Conservation (phyloP, 2,797 vertebrate species). For the Megalops cyprinoides region DNA sequence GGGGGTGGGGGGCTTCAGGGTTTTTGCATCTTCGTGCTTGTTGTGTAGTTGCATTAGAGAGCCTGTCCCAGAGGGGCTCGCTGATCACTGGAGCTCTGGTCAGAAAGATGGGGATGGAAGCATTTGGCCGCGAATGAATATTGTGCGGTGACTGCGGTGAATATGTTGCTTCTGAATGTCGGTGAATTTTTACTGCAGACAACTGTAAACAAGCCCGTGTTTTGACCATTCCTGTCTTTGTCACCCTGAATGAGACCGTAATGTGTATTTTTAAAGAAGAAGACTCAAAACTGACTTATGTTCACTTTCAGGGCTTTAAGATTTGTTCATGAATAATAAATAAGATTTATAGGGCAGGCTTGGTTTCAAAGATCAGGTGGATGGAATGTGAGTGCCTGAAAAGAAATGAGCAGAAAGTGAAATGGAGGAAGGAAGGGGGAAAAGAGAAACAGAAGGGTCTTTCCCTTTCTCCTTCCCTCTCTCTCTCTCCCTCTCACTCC, state of each 20-base stretch:
- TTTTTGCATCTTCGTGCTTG: too few relatives aligned
- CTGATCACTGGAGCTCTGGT: too few relatives aligned
- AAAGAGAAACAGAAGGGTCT: constrained; percentile 57
- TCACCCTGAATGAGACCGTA: too few relatives aligned
- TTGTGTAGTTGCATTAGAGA: not conserved
- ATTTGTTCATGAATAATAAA: constrained; percentile 42
- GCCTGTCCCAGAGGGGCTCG: too few relatives aligned
- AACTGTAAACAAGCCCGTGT: too few relatives aligned
- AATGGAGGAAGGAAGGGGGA: constrained; percentile 58
- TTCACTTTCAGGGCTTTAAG: constrained; percentile 40
- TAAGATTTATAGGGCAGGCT: constrained; percentile 3
- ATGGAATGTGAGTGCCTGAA: constrained; percentile 33
- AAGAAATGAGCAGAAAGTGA: constrained; percentile 49
- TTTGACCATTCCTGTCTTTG: too few relatives aligned
- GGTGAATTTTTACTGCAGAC: too few relatives aligned
- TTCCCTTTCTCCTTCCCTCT: constrained; percentile 47
- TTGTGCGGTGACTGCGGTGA: too few relatives aligned
- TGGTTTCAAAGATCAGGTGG: constrained; percentile 35
- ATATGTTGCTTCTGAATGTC: too few relatives aligned
- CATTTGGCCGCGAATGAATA: too few relatives aligned
- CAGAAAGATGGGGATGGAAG: too few relatives aligned
- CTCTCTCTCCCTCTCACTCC: constrained; percentile 48
- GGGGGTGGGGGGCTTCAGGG: not conserved
- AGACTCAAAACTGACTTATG: not conserved
- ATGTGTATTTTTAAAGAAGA: too few relatives aligned